Evolutionary conservation across 2,797 vertebrate species (phyloP).

Genomic region (Diceros bicornis): DNA sequence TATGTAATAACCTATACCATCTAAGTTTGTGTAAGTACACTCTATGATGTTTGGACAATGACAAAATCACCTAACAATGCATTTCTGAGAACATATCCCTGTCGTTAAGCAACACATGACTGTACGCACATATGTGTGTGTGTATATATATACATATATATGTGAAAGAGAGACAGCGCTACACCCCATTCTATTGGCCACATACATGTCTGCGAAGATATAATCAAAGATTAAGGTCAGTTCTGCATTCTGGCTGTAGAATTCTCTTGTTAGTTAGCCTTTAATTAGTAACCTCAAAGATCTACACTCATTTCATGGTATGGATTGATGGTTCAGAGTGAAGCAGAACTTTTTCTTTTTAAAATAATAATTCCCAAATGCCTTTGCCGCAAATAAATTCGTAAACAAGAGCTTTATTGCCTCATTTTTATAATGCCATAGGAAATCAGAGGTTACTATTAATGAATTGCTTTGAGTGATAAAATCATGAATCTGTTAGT

Average conservation of each 20-base stretch:
- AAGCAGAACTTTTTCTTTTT: constrained; percentile 44
- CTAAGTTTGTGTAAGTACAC: too few species aligned
- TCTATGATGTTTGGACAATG: too few species aligned
- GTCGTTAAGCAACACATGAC: too few species aligned
- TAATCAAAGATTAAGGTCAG: background rate
- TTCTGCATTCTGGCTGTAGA: background rate
- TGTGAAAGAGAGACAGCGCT: background rate
- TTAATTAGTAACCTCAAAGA: background rate
- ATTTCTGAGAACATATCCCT: too few species aligned
- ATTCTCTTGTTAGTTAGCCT: constrained; percentile 18
- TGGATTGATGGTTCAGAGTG: background rate
- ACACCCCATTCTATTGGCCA: background rate
- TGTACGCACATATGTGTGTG: background rate
- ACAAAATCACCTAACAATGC: too few species aligned
- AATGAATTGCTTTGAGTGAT: background rate
- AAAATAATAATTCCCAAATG: constrained; percentile 13
- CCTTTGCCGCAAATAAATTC: background rate
- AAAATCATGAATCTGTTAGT: background rate
- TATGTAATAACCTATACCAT: too few species aligned
- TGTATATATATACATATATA: background rate
- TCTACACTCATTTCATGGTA: background rate
- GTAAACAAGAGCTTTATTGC: background rate
- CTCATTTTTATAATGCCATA: constrained; percentile 31
- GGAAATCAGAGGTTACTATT: constrained; percentile 4
- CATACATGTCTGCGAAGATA: background rate